Base-by-base conservation (phyloP, 2,797 vertebrate genomes). In the Dryobates pubescens region DNA sequence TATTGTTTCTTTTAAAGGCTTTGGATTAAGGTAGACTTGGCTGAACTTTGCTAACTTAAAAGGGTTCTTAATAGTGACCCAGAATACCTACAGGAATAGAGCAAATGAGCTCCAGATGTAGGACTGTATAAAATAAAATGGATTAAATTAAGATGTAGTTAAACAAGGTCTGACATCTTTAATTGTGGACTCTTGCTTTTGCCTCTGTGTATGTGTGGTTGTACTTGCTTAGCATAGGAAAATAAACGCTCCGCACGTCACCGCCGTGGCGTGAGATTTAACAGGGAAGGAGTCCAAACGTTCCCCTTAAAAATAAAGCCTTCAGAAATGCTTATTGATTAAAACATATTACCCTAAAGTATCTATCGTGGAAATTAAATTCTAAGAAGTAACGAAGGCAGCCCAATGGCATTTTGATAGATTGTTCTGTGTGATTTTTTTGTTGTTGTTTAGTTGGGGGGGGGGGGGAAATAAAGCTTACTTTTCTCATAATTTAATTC, bases 91-190 rank as follows among this genome's bases (percentile, higher is more conserved):
- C 97, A 98, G 98, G 98, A 98, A 98, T 98, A 97, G 96, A 93
- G 98, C 97, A 98, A 98, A 98, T 98, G 98, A 98, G 97, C 97
- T 98, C 98, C 98, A 98, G 98, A 98, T 98, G 98, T 97, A 87
- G 96, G 93, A 94, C 95, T 96, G 92, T 96, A 93, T 96, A 97
- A 97, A 97, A 95, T 88, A 94, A 97, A 97, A 91, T 83, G 94
- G 94, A 96, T 97, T 97, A 97, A 96, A 97, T 98, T 97, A 94
- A 98, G 95, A 96, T 96, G 96, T 95, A 88, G 82, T 94, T 97
- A 97, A 96, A 97, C 96, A 95, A 91, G 95, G 97, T 97, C 97
- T 97, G 98, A 98, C 98, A 98, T 97, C 97, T 97, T 97, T 97
- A 97, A 95, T 96, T 97, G 96, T 92, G 89, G 94, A 79, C 67